phyloP scores from a whole-genome alignment of 2,113 vertebrate species.

The Phyllostomus hastatus region DNA sequence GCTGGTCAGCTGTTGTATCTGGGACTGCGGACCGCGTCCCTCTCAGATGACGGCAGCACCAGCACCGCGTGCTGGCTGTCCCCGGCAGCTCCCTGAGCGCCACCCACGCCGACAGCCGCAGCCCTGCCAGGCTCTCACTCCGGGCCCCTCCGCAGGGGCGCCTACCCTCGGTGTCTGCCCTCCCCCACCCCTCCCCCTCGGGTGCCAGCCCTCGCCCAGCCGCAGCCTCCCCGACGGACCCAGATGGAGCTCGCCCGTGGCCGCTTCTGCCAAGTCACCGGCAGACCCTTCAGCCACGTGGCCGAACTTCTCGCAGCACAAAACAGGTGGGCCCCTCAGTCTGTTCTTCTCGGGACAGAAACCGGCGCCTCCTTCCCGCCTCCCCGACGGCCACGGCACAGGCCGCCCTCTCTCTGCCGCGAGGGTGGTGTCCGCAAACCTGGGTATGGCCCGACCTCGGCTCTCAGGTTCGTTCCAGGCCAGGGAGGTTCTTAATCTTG shows the following conservation, averaged over 20 bases:
- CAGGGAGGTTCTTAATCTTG: background rate
- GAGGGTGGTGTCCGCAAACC: background rate
- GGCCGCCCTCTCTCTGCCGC: background rate
- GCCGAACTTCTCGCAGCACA: background rate
- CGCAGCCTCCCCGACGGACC: background rate
- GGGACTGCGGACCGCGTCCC: background rate
- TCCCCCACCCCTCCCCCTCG: background rate
- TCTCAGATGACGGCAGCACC: background rate
- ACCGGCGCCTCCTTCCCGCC: accelerated
- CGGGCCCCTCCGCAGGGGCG: no score
- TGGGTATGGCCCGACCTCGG: background rate
- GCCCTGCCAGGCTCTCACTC: background rate
- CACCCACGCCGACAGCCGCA: accelerated
- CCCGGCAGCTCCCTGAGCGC: background rate
- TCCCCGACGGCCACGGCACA: background rate
- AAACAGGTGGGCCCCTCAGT: background rate
- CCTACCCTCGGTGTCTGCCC: no score
- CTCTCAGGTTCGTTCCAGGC: background rate
- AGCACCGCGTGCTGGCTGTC: background rate
- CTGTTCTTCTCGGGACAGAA: accelerated
- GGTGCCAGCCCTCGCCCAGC: accelerated
- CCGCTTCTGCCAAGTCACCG: accelerated
- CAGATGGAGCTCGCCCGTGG: background rate
- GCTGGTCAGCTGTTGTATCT: background rate
- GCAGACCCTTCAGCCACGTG: accelerated